These are phyloP conservation scores for Typhlichthys eigenmanni DNA, from an alignment of 2,797 vertebrate genomes.

Conservation along the genomic window DNA sequence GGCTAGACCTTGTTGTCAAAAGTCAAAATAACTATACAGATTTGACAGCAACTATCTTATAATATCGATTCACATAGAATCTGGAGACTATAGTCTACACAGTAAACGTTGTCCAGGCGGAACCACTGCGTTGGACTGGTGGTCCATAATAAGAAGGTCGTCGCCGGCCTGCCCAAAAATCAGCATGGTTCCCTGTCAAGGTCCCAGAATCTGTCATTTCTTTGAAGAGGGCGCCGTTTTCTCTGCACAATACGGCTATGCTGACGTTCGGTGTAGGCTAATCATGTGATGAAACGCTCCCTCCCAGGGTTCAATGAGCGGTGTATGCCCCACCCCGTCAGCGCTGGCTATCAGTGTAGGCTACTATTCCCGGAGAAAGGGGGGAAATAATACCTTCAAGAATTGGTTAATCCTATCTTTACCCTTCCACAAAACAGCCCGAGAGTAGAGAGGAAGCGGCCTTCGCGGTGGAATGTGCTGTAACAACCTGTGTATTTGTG, in stretches of 20 bases:
- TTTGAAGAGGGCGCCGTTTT: conserved; percentile 80
- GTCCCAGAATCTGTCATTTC: conserved; percentile 10
- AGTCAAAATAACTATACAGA: too few species aligned
- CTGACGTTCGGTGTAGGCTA: conserved; percentile 64
- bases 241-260: conserved; percentile 58
- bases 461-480: conserved; percentile 65
- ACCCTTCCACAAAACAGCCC: conserved; percentile 54
- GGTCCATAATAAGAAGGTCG: too few species aligned
- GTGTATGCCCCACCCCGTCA: conserved; percentile 85
- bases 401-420: conserved; percentile 58
- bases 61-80: too few species aligned
- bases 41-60: too few species aligned
- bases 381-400: conserved; percentile 59
- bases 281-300: conserved; percentile 82
- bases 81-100: too few species aligned
- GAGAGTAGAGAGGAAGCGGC: conserved; percentile 63
- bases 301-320: conserved; percentile 88
- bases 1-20: too few species aligned
- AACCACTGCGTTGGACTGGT: too few species aligned
- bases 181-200: too few species aligned
- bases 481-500: conserved; percentile 60
- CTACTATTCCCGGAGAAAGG: conserved; percentile 69
- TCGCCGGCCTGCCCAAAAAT: not conserved
- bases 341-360: conserved; percentile 68
- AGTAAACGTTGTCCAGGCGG: too few species aligned